phyloP scores from a whole-genome alignment of 2,888 invertebrate genomes.

The Coremacera marginata region DNA sequence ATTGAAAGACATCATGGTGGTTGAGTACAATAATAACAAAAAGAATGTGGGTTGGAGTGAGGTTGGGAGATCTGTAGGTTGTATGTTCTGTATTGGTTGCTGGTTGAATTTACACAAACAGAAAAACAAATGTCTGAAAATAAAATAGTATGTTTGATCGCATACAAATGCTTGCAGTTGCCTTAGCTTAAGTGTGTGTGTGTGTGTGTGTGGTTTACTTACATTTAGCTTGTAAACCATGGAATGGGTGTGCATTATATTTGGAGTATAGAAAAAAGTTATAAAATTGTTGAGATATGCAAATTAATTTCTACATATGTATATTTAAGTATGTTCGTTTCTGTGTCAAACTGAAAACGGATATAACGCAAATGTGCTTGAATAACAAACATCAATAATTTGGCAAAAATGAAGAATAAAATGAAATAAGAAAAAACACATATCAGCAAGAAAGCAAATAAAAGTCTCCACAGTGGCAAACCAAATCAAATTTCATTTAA shows the following conservation, averaged over 20 bases:
- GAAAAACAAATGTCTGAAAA: constrained; percentile 7
- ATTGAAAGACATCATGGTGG: too few species aligned
- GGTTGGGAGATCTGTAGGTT: too few species aligned
- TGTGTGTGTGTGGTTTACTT: neutral
- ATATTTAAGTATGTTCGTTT: neutral
- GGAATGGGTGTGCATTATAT: neutral
- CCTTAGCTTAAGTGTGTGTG: neutral
- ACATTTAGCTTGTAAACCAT: neutral
- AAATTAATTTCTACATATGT: constrained; percentile 6
- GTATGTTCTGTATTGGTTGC: neutral
- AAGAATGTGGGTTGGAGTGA: neutral
- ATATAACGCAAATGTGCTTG: too few species aligned
- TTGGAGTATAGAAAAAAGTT: neutral
- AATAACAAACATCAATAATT: too few species aligned
- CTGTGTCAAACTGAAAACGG: neutral
- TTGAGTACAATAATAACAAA: neutral
- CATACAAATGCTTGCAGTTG: neutral
- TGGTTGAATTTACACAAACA: constrained; percentile 3
- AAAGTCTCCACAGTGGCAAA: neutral
- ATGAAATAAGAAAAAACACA: neutral
- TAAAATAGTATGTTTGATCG: constrained; percentile 1
- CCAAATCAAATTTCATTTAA: neutral
- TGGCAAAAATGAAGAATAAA: too few species aligned
- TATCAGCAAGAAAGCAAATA: neutral
- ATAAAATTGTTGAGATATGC: constrained; percentile 17